phyloP scores from a whole-genome alignment of 1,140 invertebrate species.

The Bombus superbus region DNA sequence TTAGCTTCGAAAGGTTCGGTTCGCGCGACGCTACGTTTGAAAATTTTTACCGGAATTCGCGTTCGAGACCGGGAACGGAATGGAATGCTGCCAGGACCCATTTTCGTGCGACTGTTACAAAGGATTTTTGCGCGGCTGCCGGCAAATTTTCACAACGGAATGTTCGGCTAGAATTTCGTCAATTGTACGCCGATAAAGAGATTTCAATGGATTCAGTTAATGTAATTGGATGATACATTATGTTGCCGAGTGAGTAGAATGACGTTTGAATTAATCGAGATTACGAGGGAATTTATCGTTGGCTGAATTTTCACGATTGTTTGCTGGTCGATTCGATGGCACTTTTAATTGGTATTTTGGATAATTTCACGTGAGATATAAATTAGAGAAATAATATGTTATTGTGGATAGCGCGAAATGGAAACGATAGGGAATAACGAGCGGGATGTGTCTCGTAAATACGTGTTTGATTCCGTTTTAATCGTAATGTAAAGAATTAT shows the following conservation, averaged over 20 bases:
- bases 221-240: constrained; percentile 16
- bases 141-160: not conserved
- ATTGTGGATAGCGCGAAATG: not conserved
- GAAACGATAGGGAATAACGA: not conserved
- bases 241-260: not conserved
- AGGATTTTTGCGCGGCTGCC: not conserved
- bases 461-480: not conserved
- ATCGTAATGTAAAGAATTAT: not conserved
- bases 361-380: not conserved
- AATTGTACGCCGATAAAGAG: not conserved
- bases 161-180: too few relatives aligned
- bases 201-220: not conserved
- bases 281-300: not conserved
- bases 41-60: not conserved
- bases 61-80: not conserved
- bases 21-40: not conserved
- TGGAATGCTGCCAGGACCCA: constrained; percentile 9
- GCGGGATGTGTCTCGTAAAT: not conserved
- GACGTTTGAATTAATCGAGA: constrained; percentile 16
- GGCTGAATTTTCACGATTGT: not conserved
- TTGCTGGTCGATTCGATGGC: not conserved
- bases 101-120: not conserved
- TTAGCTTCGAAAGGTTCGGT: not conserved
- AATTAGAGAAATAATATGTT: not conserved
- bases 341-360: not conserved